These are phyloP conservation scores for Mastomys coucha DNA, from an alignment of 2,113 vertebrate species.

Conservation along the genomic window DNA sequence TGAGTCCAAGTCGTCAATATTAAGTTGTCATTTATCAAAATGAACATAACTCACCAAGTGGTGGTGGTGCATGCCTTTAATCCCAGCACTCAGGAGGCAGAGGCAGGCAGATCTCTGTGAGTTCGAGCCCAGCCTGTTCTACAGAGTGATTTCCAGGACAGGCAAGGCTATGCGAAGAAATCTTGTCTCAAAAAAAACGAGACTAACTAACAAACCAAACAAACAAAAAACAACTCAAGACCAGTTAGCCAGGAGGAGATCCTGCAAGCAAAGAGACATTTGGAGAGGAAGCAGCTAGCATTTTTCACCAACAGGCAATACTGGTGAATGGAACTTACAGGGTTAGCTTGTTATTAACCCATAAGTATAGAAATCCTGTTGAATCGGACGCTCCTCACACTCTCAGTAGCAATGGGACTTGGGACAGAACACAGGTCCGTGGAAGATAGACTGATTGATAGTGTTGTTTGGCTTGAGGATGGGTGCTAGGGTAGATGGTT, in stretches of 20 bases:
- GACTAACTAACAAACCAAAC: neutral
- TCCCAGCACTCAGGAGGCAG: neutral
- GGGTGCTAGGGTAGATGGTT: neutral
- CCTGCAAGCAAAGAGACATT: neutral
- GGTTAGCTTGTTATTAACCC: neutral
- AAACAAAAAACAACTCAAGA: neutral
- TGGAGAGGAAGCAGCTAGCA: neutral
- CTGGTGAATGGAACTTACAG: neutral
- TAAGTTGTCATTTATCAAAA: slow-evolving; percentile 9
- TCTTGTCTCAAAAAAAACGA: neutral
- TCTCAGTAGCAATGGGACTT: neutral
- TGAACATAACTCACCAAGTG: neutral
- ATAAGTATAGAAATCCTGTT: neutral
- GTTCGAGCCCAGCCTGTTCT: neutral
- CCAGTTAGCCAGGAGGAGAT: neutral
- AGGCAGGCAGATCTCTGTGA: neutral
- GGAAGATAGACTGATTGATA: neutral
- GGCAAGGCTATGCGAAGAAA: neutral
- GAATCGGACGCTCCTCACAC: neutral
- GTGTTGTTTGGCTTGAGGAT: neutral
- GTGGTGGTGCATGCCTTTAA: neutral
- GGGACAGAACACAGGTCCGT: neutral
- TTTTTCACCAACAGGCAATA: neutral
- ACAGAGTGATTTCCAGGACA: neutral
- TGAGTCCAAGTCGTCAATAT: neutral